Evolutionary conservation across 1,140 invertebrate genomes (phyloP), one percentile per base, ranked within the genome.

Genomic region (Drosophila truncata): DNA sequence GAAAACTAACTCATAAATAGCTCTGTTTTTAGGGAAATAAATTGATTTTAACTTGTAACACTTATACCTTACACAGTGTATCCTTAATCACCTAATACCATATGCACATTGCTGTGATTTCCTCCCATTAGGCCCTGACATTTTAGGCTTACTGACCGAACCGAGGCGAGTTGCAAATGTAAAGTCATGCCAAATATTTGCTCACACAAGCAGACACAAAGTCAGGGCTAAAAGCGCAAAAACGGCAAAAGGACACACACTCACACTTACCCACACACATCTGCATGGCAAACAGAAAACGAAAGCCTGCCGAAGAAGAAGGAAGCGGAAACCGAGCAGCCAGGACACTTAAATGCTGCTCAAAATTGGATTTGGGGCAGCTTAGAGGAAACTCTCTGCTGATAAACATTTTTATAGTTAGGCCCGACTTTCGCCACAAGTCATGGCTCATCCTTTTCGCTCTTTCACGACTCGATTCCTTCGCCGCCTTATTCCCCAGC

Each of bases 381-480:
- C 79, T 85, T 78, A 74, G 52, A 63, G 58, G 31, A 59, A 57
- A 35, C 14, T 18, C 33, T 50, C 49, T n/a, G 14, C 77, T 71
- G 71, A 80, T 80, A 88, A 88, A 81, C 84, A 88, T 78, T 88
- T 88, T 90, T 78, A 87, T 83, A 87, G 83, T 87, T 80, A 66
- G 84, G 78, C 78, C 61, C 46, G 59, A 58, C 41, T 60, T 78
- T 78, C 83, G 79, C 78, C 82, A 82, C 78, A 87, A 88, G 80
- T 88, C 84, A 84, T 84, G 84, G 77, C 84, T 83, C 83, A 87
- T 80, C 63, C 82, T 73, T 59, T 72, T 46, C 66, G 44, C 58
- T 62, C 50, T 50, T 44, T 49, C 54, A 42, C 42, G 49, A 49
- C 52, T 57, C 47, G 60, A 29, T 55, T 33, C 60, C 50, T 23